These are phyloP conservation scores for Homalodisca vitripennis DNA, from an alignment of 1,140 invertebrate genomes.

Conservation along the genomic window DNA sequence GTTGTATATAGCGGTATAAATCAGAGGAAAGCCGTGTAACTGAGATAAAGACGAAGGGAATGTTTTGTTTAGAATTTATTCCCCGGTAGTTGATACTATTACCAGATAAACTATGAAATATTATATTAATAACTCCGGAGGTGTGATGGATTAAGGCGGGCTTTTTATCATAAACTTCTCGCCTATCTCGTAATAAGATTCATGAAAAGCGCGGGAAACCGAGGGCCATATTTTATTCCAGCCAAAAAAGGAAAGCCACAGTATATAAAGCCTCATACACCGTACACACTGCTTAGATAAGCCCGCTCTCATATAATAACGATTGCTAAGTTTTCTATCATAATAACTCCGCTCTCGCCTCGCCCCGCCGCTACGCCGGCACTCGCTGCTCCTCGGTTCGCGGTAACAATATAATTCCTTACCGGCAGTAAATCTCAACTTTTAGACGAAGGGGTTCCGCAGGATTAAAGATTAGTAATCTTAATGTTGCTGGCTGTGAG, in stretches of 20 bases:
- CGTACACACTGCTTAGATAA: constrained; percentile 39
- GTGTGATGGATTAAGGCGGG: constrained; percentile 37
- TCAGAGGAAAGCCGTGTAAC: constrained; percentile 5
- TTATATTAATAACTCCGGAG: constrained; percentile 34
- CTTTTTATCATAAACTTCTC: constrained; percentile 39
- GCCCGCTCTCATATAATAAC: constrained; percentile 41
- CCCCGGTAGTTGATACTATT: constrained; percentile 31
- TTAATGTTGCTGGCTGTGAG: constrained; percentile 51
- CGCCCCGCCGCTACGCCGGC: constrained; percentile 55
- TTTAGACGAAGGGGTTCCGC: constrained; percentile 56
- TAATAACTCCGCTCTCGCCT: constrained; percentile 39
- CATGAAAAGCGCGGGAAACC: constrained; percentile 39
- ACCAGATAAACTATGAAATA: constrained; percentile 34
- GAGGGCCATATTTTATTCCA: constrained; percentile 40
- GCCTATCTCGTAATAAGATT: constrained; percentile 40
- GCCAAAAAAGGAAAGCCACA: constrained; percentile 33
- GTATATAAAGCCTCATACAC: constrained; percentile 40
- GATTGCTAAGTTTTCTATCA: constrained; percentile 43
- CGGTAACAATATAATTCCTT: too few relatives aligned
- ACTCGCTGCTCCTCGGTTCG: too few relatives aligned
- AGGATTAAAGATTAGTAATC: constrained; percentile 74
- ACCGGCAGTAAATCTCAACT: constrained; percentile 68
- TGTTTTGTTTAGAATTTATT: constrained; percentile 30
- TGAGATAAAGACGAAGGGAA: constrained; percentile 10
- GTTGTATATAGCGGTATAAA: constrained; percentile 14